phyloP scores from a whole-genome alignment of 2,888 invertebrate genomes.

The Dione vanillae region DNA sequence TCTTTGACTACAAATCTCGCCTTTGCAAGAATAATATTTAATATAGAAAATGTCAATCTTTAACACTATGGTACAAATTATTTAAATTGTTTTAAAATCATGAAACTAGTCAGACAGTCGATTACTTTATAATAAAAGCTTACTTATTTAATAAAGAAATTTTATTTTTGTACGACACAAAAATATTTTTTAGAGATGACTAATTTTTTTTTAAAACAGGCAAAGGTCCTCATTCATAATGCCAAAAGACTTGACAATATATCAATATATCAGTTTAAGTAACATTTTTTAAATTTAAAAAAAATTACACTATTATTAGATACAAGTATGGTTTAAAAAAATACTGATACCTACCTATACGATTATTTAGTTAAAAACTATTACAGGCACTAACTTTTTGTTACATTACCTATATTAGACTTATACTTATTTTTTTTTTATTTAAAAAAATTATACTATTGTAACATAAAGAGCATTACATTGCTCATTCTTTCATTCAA shows the following conservation, averaged over 20 bases:
- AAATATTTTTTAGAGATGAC: too few relatives aligned
- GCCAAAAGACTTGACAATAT: not conserved
- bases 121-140: too few relatives aligned
- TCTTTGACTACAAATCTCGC: not conserved
- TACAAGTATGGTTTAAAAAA: conserved; percentile 12
- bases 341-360: not conserved
- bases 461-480: not conserved
- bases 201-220: not conserved
- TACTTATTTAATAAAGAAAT: too few relatives aligned
- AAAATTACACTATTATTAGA: conserved; percentile 16
- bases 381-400: conserved; percentile 33
- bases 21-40: conserved; percentile 3
- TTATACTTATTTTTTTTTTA: not conserved
- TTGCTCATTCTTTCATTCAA: not conserved
- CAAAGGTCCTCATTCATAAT: not conserved
- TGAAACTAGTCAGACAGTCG: too few relatives aligned
- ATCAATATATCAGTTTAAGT: not conserved
- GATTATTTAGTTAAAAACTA: conserved; percentile 28
- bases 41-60: not conserved
- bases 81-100: too few relatives aligned
- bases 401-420: conserved; percentile 7
- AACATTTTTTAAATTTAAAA: too few relatives aligned
- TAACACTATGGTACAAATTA: too few relatives aligned
- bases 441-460: too few relatives aligned
- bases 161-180: too few relatives aligned